Base-by-base conservation (phyloP, 2,888 invertebrate genomes). In the Drosophila aldrichi region DNA sequence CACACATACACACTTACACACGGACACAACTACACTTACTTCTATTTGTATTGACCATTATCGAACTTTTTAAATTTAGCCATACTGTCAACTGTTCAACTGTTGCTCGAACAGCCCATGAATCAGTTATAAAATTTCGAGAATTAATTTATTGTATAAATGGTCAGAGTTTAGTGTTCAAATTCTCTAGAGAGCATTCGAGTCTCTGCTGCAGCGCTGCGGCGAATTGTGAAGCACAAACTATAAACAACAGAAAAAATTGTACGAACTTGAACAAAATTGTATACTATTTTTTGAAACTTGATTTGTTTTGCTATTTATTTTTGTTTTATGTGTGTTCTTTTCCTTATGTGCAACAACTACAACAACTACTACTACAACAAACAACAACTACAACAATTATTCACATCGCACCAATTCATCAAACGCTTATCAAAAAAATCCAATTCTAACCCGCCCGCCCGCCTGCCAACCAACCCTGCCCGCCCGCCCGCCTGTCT, bases 341-440 rank as follows among this genome's bases (percentile, higher is more conserved):
- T 78, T 80, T 70, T 75, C 56, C 64, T 59, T 81, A 81, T 77
- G 72, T 70, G 73, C 78, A 81, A 80, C 61, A 14, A 40, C 52
- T 9, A 32, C 32, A 2, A 51, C 79, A 5, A 77, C 52, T 3
- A 25, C 25, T 1, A 36, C 51, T n/a, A n/a, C n/a, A n/a, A n/a
- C n/a, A n/a, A 4, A 54, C 38, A 41, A 75, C 70, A 36, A 77
- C 74, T 3, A 75, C 71, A 6, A 81, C 63, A 56, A 73, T 73
- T 36, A 87, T 58, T 16, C 67, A 79, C 72, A 86, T 71, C 74
- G 82, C 85, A 87, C 81, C 82, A 88, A 85, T 70, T 81, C 84
- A 83, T 83, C 87, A 88, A 81, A 86, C 81, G 90, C 91, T 85
- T 85, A 82, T 77, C 70, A 76, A 89, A 56, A 2, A 86, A 89